phyloP scores from a whole-genome alignment of 2,888 invertebrate species.

The Phortica magna region DNA sequence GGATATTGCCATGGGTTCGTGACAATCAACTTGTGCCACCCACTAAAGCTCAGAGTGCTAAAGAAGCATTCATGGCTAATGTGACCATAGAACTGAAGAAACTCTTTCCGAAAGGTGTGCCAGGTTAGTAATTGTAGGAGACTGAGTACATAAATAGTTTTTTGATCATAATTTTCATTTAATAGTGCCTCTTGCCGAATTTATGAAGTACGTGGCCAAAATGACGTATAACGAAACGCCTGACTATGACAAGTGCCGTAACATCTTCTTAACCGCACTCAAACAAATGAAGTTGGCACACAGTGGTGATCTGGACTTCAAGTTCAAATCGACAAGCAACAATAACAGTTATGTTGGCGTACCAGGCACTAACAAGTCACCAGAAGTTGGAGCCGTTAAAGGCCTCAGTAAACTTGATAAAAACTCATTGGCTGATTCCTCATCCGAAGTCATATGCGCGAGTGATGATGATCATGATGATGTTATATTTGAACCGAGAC shows the following conservation, averaged over 20 bases:
- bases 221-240: slow-evolving; percentile 85
- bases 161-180: slow-evolving; percentile 17
- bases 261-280: slow-evolving; percentile 83
- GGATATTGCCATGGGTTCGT: slow-evolving; percentile 91
- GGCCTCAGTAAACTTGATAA: slow-evolving; percentile 38
- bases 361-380: slow-evolving; percentile 45
- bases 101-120: slow-evolving; percentile 75
- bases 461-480: slow-evolving; percentile 66
- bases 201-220: slow-evolving; percentile 83
- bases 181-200: slow-evolving; percentile 82
- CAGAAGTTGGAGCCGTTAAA: slow-evolving; percentile 14
- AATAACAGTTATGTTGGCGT: slow-evolving; percentile 45
- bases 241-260: slow-evolving; percentile 85
- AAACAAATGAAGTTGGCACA: slow-evolving; percentile 81
- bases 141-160: neutral
- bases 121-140: slow-evolving; percentile 68
- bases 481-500: slow-evolving; percentile 43
- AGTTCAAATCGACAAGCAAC: slow-evolving; percentile 51
- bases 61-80: slow-evolving; percentile 84
- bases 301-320: slow-evolving; percentile 80
- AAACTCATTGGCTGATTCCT: slow-evolving; percentile 39
- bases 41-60: slow-evolving; percentile 83
- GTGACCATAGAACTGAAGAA: slow-evolving; percentile 60
- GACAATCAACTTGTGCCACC: slow-evolving; percentile 80
- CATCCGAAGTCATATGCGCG: slow-evolving; percentile 54